Evolutionary conservation across 2,888 invertebrate species (phyloP), one percentile per base, ranked within the genome.

Genomic region (Monochamus alternatus): DNA sequence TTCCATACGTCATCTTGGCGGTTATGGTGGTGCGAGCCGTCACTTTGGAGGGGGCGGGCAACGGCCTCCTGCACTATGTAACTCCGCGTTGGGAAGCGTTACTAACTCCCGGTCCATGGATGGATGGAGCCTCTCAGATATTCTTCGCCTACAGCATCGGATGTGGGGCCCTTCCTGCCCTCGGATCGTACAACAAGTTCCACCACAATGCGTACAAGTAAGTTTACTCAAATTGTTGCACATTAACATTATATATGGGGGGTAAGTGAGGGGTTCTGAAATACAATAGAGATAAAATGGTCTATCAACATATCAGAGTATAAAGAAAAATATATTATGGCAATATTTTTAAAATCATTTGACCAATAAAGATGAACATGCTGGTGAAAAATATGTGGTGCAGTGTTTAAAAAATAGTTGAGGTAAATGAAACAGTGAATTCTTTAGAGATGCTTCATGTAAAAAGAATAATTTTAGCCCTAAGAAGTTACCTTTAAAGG

Each of bases 61-160:
- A 90, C 43, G 95, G 95, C 14, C 90, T 95, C 51, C 86, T 90
- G 73, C 94, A 93, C 87, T 94, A 94, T 87, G 88, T 95, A 75
- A 93, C 91, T 4, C 94, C 94, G 1, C 88, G 90, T 70, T 91
- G 91, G 91, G 88, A 90, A 75, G 89, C 90, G 81, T 87, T 92
- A 14, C 84, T 90, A 58, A 89, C 87, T 9, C 89, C 91, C 0
- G 90, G 89, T 47, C 91, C 92, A 10, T 95, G 95, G 95, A 93
- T 94, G 83, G 94, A 95, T 83, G 95, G 94, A 0, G 94, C 94
- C 0, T 93, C 94, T 3, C 94, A 95, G 87, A 94, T 95, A 80
- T 95, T 95, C 89, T 95, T 95, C 87, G 95, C 94, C 0, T 92
- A 95, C 83, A 94, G 94, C 75, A 94, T 94, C 66, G 94, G 95